Conservation (phyloP, 2,888 invertebrate genomes). For the Sipha maydis region DNA sequence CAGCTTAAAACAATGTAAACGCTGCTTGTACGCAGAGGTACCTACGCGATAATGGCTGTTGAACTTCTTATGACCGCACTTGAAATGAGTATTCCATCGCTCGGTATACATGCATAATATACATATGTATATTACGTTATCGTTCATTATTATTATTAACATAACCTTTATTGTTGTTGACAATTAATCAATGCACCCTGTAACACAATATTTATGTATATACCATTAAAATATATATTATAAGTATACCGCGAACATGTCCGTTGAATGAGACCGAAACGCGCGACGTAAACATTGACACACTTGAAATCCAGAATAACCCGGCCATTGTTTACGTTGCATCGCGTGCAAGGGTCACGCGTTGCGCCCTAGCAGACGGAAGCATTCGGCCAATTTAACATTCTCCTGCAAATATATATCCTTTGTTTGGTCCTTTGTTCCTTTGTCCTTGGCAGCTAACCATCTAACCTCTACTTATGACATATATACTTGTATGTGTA, state of each 20-base stretch:
- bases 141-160: too few species aligned
- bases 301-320: not conserved
- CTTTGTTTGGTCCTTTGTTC: not conserved
- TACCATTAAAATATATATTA: not conserved
- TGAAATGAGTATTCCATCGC: too few species aligned
- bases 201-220: too few species aligned
- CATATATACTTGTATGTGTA: not conserved
- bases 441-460: not conserved
- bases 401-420: not conserved
- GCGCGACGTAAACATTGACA: not conserved
- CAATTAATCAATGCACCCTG: too few species aligned
- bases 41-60: too few species aligned
- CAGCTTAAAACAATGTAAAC: too few species aligned
- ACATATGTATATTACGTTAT: too few species aligned
- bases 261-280: not conserved
- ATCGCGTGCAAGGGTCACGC: not conserved
- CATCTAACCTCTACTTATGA: not conserved
- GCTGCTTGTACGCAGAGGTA: too few species aligned
- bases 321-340: not conserved
- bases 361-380: not conserved
- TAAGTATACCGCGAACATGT: too few species aligned
- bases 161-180: too few species aligned
- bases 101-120: too few species aligned
- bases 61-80: too few species aligned
- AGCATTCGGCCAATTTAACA: conserved; percentile 5